Evolutionary conservation across 2,888 invertebrate genomes (phyloP).

Genomic region (Hesperia comma): DNA sequence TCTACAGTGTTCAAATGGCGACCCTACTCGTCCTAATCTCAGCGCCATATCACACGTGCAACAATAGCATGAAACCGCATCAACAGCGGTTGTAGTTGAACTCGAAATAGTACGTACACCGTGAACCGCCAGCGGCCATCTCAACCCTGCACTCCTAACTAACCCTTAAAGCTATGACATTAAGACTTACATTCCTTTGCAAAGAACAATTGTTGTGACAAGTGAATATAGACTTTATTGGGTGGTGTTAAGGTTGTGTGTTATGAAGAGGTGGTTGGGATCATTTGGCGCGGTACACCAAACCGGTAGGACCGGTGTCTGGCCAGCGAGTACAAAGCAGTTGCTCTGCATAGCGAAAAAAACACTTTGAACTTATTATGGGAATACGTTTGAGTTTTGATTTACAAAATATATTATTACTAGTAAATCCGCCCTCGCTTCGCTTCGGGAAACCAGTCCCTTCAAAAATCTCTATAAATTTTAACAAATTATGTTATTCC

Average conservation of each 20-base stretch:
- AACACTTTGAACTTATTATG: slow-evolving; percentile 58
- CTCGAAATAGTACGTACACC: slow-evolving; percentile 18
- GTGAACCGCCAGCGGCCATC: slow-evolving; percentile 8
- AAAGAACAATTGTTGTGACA: background rate
- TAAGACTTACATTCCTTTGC: background rate
- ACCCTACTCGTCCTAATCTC: slow-evolving; percentile 9
- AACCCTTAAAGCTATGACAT: background rate
- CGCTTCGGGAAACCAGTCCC: no score
- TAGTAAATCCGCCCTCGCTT: no score
- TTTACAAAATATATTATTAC: slow-evolving; percentile 38
- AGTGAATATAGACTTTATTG: background rate
- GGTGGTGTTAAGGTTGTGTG: background rate
- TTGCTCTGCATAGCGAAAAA: slow-evolving; percentile 69
- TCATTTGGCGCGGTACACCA: slow-evolving; percentile 27
- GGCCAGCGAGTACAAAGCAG: slow-evolving; percentile 57
- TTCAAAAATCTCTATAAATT: no score
- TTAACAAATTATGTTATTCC: no score
- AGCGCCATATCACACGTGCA: slow-evolving; percentile 4
- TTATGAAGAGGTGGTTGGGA: background rate
- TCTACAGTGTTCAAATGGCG: no score
- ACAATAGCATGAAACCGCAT: slow-evolving; percentile 25
- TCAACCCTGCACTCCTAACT: background rate
- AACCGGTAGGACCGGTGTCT: slow-evolving; percentile 76
- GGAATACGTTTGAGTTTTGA: slow-evolving; percentile 50
- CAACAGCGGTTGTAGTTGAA: slow-evolving; percentile 25